These are phyloP conservation scores for Pantherophis alleghaniensis DNA, from an alignment of 2,797 vertebrate genomes.

Conservation along the genomic window DNA sequence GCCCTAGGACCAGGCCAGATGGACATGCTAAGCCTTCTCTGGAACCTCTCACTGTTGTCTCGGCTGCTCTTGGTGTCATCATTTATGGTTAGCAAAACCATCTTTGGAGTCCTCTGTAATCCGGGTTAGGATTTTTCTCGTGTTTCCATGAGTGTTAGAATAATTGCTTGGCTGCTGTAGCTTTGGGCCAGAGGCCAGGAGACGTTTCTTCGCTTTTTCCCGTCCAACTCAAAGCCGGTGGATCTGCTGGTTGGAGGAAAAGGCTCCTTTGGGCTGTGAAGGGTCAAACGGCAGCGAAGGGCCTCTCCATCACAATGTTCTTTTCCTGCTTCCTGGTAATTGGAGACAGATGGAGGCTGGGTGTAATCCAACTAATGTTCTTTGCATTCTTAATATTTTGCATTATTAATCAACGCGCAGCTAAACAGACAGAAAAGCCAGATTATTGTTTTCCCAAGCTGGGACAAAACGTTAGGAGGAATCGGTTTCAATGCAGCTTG, in stretches of 20 bases:
- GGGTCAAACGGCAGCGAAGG: neutral
- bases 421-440: neutral
- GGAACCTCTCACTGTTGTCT: neutral
- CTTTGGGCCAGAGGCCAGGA: neutral
- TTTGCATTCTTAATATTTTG: neutral
- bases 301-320: neutral
- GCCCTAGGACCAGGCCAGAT: neutral
- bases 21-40: neutral
- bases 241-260: neutral
- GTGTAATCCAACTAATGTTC: neutral
- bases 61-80: neutral
- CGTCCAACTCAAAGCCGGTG: neutral
- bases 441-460: neutral
- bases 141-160: neutral
- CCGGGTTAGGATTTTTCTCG: neutral
- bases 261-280: neutral
- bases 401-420: neutral
- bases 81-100: neutral
- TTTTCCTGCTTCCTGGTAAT: neutral
- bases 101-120: neutral
- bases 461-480: neutral
- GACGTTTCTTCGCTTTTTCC: neutral
- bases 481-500: neutral
- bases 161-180: neutral
- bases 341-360: neutral